A percentile compares a stretch with the other conserved stretches of the same genome.
These are phyloP conservation scores for Polymixis lichenea DNA, from an alignment of 2,888 invertebrate species.

Conservation along the genomic window DNA sequence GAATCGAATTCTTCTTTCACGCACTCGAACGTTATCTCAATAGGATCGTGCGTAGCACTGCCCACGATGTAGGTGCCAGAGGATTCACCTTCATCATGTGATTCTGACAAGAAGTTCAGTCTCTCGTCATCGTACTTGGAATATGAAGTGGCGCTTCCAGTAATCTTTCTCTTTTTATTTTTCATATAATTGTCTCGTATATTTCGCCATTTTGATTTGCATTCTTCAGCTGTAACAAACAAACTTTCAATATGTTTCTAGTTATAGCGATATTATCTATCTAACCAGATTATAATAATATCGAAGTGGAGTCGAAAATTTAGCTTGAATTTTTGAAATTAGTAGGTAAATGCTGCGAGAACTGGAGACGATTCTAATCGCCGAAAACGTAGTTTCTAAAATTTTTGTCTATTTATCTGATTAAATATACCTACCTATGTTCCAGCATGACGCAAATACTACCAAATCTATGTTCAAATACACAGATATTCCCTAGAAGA, in stretches of 20 bases:
- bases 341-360: too few species aligned
- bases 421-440: too few species aligned
- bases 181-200: slow-evolving; percentile 55
- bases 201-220: slow-evolving; percentile 59
- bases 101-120: slow-evolving; percentile 46
- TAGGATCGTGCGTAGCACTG: slow-evolving; percentile 16
- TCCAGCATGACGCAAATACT: too few species aligned
- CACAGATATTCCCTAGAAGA: neutral
- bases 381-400: too few species aligned
- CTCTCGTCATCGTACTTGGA: slow-evolving; percentile 53
- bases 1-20: slow-evolving; percentile 51
- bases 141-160: slow-evolving; percentile 25
- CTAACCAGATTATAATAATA: too few species aligned
- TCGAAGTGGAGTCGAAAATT: too few species aligned
- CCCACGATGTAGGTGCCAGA: slow-evolving; percentile 2
- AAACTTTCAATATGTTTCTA: slow-evolving; percentile 6
- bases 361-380: too few species aligned
- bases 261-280: neutral
- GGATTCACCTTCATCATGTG: slow-evolving; percentile 30
- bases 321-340: too few species aligned
- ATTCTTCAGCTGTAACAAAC: slow-evolving; percentile 56
- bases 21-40: slow-evolving; percentile 17
- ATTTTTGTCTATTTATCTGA: too few species aligned
- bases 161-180: slow-evolving; percentile 50
- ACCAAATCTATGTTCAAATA: too few species aligned